Base-by-base conservation (phyloP, 2,113 vertebrate species). In the Pelvicachromis taeniatus region DNA sequence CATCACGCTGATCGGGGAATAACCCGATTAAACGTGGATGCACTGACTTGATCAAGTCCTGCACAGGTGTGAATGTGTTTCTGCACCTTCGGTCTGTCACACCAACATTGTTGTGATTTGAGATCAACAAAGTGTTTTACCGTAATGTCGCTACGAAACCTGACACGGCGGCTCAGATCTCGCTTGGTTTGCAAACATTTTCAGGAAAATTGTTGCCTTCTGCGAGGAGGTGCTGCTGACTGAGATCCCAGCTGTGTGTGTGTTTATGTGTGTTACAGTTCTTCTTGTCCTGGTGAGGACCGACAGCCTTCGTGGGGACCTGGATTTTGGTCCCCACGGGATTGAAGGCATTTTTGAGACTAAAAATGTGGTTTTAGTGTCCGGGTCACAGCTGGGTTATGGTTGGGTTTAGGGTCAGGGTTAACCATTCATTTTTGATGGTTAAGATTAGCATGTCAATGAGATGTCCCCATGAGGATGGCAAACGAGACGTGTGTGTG, bases 61-160 rank as follows among this genome's bases (percentile, higher is more conserved):
- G 61, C 0, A 65, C 61, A 38, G 11, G 61, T 65, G 61, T 65
- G 23, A 65, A 65, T 40, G 65, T 10, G 40, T 26, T 45, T 26
- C 65, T 70, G 65, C 0, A 0, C 23, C 3, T 70, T 0, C 4
- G 0, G 5, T 26, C 38, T 63, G 59, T 7, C 0, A 2, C 19
- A 13, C 38, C 26, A 42, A 45, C 9, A 1, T 17, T 4, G 45
- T 70, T 70, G 65, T 70, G 40, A 45, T 48, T 70, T 29, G 65
- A 45, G 40, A 23, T 11, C 65, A 29, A 68, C 40, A 40, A 40
- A 38, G 35, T 40, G 21, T 42, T 40, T 68, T 68, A 23, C 11
- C 0, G 2, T 16, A 1, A 68, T 23, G 40, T 0, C 2, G 19
- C n/a, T 23, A 0, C 0, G 35, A 23, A 68, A 40, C 63, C 35